Conservation (phyloP, 2,113 vertebrate species). For the Alethe castanea region DNA sequence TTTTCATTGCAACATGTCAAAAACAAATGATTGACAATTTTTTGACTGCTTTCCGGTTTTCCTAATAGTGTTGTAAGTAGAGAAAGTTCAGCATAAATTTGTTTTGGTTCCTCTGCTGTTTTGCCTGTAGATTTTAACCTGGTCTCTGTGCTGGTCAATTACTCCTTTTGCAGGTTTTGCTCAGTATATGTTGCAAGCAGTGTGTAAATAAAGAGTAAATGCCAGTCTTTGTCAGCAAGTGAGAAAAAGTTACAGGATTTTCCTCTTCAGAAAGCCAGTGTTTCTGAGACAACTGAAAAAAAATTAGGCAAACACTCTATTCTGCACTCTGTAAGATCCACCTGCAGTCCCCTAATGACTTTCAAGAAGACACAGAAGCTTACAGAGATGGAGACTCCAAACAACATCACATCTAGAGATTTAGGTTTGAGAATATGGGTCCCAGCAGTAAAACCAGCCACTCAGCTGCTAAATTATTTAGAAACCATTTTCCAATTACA, state of each 20-base stretch:
- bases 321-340: neutral
- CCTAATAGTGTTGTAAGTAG: neutral
- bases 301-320: neutral
- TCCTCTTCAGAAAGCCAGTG: neutral
- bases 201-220: neutral
- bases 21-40: neutral
- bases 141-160: neutral
- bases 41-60: neutral
- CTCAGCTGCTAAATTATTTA: neutral
- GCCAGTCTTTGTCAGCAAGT: neutral
- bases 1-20: neutral
- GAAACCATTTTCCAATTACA: neutral
- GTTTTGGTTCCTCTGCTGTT: neutral
- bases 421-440: neutral
- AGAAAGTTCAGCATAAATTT: neutral
- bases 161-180: neutral
- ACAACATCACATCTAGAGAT: neutral
- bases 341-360: neutral
- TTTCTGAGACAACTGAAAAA: neutral
- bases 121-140: neutral
- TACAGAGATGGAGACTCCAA: neutral
- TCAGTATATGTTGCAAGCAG: neutral
- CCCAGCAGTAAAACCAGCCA: neutral
- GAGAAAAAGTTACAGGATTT: neutral
- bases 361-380: neutral